Conservation (phyloP, 2,797 vertebrate species). For the Coracias cyanogaster region DNA sequence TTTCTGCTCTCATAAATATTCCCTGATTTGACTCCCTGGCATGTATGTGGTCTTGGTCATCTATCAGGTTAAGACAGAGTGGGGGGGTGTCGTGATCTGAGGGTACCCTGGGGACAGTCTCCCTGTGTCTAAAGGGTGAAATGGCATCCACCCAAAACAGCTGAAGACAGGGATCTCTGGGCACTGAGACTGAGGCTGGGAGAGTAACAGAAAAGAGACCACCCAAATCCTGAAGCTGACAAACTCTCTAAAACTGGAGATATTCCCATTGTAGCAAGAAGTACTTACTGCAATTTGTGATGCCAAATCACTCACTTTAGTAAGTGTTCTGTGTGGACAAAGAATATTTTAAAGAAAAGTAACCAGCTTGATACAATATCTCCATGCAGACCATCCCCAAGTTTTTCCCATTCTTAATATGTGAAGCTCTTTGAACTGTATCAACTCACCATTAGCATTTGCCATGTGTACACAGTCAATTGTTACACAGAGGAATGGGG, state of each 20-base stretch:
- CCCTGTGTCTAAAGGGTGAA: not conserved
- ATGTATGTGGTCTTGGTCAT: not conserved
- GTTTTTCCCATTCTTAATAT: conserved; percentile 19
- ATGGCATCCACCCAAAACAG: not conserved
- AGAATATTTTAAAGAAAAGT: not conserved
- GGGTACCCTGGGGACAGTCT: not conserved
- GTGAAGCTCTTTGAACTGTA: conserved; percentile 53
- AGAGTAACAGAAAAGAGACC: not conserved
- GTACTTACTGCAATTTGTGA: not conserved
- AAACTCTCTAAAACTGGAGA: not conserved
- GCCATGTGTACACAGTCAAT: conserved; percentile 56
- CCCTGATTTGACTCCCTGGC: not conserved
- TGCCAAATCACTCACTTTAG: not conserved
- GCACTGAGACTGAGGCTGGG: not conserved
- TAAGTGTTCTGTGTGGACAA: not conserved
- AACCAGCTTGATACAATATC: not conserved
- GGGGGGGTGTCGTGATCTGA: fast-evolving
- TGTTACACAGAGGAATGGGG: conserved; percentile 57
- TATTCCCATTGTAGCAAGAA: not conserved
- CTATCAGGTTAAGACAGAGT: not conserved
- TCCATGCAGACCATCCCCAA: not conserved
- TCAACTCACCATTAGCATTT: conserved; percentile 18
- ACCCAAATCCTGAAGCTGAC: not conserved
- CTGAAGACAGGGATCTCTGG: not conserved
- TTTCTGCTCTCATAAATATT: not conserved